Percentiles rank a stretch among this genome's conserved stretches.
Conservation (phyloP, 2,113 vertebrate genomes). For the Oreochromis tanganicae region DNA sequence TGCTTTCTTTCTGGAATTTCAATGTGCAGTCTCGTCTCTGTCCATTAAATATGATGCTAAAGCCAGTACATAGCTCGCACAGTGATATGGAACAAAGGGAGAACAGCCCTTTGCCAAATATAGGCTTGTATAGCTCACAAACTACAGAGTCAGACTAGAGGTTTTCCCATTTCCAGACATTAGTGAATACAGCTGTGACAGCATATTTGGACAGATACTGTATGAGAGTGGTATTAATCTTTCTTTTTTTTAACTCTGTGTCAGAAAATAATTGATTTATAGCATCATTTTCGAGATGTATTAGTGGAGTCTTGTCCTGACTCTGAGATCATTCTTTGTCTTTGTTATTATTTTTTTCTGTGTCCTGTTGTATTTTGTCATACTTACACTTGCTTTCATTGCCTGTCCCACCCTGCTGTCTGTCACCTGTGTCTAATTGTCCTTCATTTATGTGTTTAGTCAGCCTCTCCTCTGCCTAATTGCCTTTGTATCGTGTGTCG, state of each 20-base stretch:
- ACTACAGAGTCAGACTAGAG: neutral
- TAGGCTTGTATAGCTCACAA: neutral
- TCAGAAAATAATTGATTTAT: neutral
- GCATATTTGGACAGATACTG: neutral
- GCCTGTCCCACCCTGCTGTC: neutral
- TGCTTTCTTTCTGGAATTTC: neutral
- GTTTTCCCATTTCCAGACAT: neutral
- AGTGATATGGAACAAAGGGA: neutral
- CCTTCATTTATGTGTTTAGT: neutral
- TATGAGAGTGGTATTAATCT: neutral
- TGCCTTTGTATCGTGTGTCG: neutral
- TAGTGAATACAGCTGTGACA: neutral
- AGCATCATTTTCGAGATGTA: neutral
- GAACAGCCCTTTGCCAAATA: neutral
- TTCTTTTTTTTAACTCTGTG: neutral
- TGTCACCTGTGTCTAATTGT: neutral
- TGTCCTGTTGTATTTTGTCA: neutral
- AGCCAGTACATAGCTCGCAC: neutral
- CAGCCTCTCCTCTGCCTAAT: neutral
- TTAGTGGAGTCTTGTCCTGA: neutral
- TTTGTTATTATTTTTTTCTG: neutral
- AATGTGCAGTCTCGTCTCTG: neutral
- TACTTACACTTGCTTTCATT: neutral
- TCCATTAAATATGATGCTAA: neutral
- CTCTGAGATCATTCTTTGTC: neutral